A percentile compares a stretch with the other conserved stretches of the same genome.
Evolutionary conservation across 2,113 vertebrate species (phyloP).

Genomic region (Xiphophorus couchianus): DNA sequence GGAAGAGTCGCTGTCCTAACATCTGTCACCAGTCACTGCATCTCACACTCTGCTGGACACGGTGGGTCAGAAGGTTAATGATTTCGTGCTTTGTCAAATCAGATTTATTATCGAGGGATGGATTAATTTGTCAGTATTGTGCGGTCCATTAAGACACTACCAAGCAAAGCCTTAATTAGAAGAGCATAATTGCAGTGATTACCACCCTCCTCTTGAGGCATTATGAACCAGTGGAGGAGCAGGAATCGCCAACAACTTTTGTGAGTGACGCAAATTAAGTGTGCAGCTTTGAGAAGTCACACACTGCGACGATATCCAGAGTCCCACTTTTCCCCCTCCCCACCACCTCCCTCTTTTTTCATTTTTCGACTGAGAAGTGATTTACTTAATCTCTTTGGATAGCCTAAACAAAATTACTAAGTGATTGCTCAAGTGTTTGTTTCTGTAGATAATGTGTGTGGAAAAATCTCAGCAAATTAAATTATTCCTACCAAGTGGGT

Average conservation of each 20-base stretch:
- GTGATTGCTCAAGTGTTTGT: constrained; percentile 60
- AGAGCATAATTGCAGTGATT: constrained; percentile 75
- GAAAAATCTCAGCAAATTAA: constrained; percentile 57
- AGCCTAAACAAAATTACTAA: constrained; percentile 53
- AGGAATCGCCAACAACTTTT: constrained; percentile 60
- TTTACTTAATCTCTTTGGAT: constrained; percentile 55
- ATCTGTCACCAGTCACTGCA: constrained; percentile 44
- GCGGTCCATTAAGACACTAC: constrained; percentile 65
- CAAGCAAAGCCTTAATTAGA: constrained; percentile 73
- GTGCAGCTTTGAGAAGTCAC: constrained; percentile 14
- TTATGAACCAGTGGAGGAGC: constrained; percentile 51
- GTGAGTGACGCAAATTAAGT: constrained; percentile 44
- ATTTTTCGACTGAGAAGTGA: constrained; percentile 27
- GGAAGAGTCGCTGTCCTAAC: constrained; percentile 22
- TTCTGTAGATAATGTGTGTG: constrained; percentile 52
- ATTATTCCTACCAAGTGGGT: constrained; percentile 57
- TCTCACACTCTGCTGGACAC: constrained; percentile 32
- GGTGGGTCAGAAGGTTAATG: constrained; percentile 69
- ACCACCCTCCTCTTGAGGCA: constrained; percentile 67
- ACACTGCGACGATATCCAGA: neutral
- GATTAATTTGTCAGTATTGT: constrained; percentile 75
- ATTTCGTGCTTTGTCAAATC: constrained; percentile 74
- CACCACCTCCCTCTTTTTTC: neutral
- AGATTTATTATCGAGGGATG: constrained; percentile 75
- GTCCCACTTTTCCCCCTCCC: constrained; percentile 7